Percentiles rank a stretch among this genome's conserved stretches.
Conservation (phyloP, 1,140 invertebrate genomes). For the Drosophila melanogaster region Release_6_plus_ISO1_MT NT_033779.5:5115501-5116000, state of each 20-base stretch:
- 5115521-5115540: conserved; percentile 38
- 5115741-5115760: conserved; percentile 29
- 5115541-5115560: conserved; percentile 1
- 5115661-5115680: conserved; percentile 28
- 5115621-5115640: conserved; percentile 54
- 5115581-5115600: conserved; percentile 36
- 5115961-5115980: neutral
- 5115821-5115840: conserved; percentile 52
- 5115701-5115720: conserved; percentile 38
- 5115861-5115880: neutral
- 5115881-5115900: neutral
- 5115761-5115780: conserved; percentile 48
- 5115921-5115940: neutral
- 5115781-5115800: conserved; percentile 38
- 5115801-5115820: conserved; percentile 43
- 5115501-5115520: conserved; percentile 54
- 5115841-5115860: neutral
- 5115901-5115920: neutral
- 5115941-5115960: neutral
- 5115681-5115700: conserved; percentile 54
- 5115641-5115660: conserved; percentile 27
- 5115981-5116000: neutral
- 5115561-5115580: conserved; percentile 27
- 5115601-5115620: conserved; percentile 45
- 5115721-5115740: conserved; percentile 48